phyloP scores from a whole-genome alignment of 2,888 invertebrate genomes.

The Melangyna quadrimaculata region DNA sequence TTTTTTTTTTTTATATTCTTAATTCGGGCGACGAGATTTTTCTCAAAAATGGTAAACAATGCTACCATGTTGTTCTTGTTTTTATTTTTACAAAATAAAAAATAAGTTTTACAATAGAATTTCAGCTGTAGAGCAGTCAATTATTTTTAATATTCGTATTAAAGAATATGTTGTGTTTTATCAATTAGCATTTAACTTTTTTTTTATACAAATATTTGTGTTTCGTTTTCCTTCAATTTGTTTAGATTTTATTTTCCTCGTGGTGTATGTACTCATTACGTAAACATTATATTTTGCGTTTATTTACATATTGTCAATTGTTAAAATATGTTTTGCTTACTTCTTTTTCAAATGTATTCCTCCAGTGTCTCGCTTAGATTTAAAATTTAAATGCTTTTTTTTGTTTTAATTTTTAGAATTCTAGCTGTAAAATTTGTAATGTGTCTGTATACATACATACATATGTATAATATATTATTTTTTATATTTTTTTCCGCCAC shows the following conservation, averaged over 20 bases:
- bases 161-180: neutral
- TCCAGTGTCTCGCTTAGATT: slow-evolving; percentile 37
- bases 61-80: slow-evolving; percentile 20
- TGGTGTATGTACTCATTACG: slow-evolving; percentile 27
- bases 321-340: slow-evolving; percentile 53
- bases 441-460: too few relatives aligned
- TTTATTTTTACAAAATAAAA: slow-evolving; percentile 47
- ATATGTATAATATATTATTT: slow-evolving; percentile 25
- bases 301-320: slow-evolving; percentile 71
- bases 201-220: slow-evolving; percentile 51
- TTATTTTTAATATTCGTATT: slow-evolving; percentile 30
- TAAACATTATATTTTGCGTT: slow-evolving; percentile 62
- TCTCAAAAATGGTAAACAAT: slow-evolving; percentile 44
- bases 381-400: slow-evolving; percentile 39
- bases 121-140: slow-evolving; percentile 64
- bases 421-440: slow-evolving; percentile 47
- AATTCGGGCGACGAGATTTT: slow-evolving; percentile 39
- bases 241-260: slow-evolving; percentile 34
- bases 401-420: slow-evolving; percentile 31
- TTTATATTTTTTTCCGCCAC: slow-evolving; percentile 42
- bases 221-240: slow-evolving; percentile 19
- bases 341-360: slow-evolving; percentile 45
- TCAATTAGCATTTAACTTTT: neutral
- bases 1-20: slow-evolving; percentile 1
- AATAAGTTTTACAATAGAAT: neutral